Evolutionary conservation across 1,140 invertebrate species (phyloP).

Genomic region (Brachionus manjavacas): DNA sequence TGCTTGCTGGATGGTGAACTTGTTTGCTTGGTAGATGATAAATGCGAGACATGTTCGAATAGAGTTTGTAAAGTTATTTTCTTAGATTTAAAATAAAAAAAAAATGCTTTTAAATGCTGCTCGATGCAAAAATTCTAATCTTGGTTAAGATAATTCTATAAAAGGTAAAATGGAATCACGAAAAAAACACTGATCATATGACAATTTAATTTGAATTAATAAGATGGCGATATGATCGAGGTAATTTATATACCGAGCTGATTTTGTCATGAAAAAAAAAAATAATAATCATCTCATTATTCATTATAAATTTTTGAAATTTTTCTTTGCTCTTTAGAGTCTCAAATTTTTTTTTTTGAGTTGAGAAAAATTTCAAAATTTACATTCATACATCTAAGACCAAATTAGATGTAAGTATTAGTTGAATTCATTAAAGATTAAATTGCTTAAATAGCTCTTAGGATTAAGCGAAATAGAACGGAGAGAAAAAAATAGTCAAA

Average conservation of each 20-base stretch:
- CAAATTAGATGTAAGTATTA: not conserved
- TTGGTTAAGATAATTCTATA: not conserved
- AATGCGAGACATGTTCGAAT: constrained; percentile 21
- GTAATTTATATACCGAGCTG: not conserved
- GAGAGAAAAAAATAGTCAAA: not conserved
- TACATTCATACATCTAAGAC: constrained; percentile 8
- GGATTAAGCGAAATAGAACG: not conserved
- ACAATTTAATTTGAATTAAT: constrained; percentile 5
- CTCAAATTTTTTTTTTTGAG: constrained; percentile 6
- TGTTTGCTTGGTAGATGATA: not conserved
- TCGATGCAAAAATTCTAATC: not conserved
- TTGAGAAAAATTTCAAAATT: not conserved
- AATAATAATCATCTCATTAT: not conserved
- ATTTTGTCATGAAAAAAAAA: not conserved
- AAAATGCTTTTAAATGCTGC: not conserved
- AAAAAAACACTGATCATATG: not conserved
- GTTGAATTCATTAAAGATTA: not conserved
- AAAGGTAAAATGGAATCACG: not conserved
- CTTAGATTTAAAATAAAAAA: not conserved
- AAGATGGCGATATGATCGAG: constrained; percentile 1
- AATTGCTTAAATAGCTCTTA: not conserved
- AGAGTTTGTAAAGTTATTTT: not conserved
- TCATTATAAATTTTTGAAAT: constrained; percentile 3
- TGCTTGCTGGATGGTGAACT: not conserved
- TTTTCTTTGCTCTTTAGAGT: not conserved